A percentile compares a stretch with the other conserved stretches of the same genome.
Conservation (phyloP, 2,113 vertebrate species). For the Microcebus murinus region DNA sequence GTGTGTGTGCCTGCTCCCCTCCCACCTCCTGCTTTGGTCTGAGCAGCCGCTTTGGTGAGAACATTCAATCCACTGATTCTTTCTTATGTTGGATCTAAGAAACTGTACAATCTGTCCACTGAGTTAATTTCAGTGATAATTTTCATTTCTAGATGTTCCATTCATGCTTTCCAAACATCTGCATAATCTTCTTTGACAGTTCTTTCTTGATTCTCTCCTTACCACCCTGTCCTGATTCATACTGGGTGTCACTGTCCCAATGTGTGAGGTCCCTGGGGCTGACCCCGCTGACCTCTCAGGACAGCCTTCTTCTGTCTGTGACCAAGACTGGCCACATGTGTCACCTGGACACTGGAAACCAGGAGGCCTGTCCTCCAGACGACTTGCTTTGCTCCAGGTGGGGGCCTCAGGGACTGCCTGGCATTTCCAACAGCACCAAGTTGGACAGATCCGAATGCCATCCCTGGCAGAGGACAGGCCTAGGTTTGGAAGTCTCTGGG, state of each 20-base stretch:
- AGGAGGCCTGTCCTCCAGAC: not conserved
- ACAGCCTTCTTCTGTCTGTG: not conserved
- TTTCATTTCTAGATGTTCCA: not conserved
- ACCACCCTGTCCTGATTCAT: rapidly evolving
- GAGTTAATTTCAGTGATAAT: not conserved
- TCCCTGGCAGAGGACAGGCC: not conserved
- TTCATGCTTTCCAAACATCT: not conserved
- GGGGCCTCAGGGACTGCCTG: not conserved
- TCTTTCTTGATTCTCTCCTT: not conserved
- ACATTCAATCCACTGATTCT: not conserved
- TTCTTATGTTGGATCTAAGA: not conserved
- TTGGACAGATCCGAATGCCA: not conserved
- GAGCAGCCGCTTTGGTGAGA: not conserved
- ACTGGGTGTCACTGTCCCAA: not conserved
- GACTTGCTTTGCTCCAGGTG: not conserved
- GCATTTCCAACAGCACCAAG: not conserved
- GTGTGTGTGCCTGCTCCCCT: no score
- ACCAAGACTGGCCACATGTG: rapidly evolving
- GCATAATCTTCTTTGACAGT: not conserved
- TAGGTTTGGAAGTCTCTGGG: not conserved
- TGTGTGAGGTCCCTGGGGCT: no score
- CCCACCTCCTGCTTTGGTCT: not conserved
- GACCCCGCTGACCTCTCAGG: not conserved
- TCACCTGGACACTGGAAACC: not conserved
- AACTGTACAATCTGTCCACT: not conserved